phyloP scores from a whole-genome alignment of 2,797 vertebrate genomes.

The Helostoma temminkii region DNA sequence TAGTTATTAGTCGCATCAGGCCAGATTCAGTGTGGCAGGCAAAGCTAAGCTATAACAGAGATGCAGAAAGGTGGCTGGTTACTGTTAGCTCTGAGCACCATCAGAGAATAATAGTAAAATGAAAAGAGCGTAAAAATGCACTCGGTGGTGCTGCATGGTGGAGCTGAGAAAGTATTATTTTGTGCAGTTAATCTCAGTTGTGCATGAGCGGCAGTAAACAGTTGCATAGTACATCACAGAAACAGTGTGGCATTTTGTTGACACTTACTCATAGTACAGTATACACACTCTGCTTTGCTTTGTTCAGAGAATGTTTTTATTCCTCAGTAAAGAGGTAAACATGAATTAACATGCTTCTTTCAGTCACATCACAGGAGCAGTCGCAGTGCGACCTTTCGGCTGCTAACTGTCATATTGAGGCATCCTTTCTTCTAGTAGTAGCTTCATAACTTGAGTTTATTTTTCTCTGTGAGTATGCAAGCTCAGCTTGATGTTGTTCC shows the following conservation, averaged over 20 bases:
- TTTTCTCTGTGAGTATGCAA: neutral
- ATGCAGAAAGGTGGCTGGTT: neutral
- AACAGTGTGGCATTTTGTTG: neutral
- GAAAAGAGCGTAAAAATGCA: neutral
- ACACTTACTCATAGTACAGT: neutral
- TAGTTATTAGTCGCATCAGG: neutral
- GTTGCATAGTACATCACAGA: neutral
- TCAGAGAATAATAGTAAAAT: neutral
- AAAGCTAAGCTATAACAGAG: neutral
- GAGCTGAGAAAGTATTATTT: neutral
- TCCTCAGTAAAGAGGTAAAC: neutral
- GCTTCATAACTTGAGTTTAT: constrained; percentile 6
- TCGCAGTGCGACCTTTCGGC: constrained; percentile 5
- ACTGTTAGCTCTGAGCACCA: neutral
- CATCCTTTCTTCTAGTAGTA: neutral
- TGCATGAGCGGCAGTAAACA: neutral
- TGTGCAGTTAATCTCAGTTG: neutral
- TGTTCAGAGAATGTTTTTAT: neutral
- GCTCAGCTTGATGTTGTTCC: constrained; percentile 5
- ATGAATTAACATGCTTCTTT: neutral
- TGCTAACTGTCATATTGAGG: neutral
- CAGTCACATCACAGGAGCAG: neutral
- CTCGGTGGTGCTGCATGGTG: neutral
- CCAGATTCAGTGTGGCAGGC: neutral
- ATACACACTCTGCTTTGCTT: neutral